These are phyloP conservation scores for Graptemys geographica DNA, from an alignment of 2,797 vertebrate species.

Conservation along the genomic window DNA sequence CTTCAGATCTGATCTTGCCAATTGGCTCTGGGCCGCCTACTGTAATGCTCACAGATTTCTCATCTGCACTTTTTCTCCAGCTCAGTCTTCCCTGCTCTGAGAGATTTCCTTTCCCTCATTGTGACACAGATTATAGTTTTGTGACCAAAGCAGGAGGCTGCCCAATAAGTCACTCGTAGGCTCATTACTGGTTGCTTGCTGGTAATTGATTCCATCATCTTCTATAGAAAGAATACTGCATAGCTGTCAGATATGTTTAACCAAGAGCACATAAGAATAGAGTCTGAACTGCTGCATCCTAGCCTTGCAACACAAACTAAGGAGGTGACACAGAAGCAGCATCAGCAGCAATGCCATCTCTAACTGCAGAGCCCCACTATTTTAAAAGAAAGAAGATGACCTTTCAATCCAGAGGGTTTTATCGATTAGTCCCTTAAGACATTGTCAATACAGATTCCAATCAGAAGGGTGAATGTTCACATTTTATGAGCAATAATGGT, in stretches of 20 bases:
- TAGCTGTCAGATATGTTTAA: not conserved
- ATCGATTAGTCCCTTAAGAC: not conserved
- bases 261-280: not conserved
- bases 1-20: not conserved
- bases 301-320: not conserved
- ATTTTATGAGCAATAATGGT: not conserved
- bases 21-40: not conserved
- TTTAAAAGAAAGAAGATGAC: not conserved
- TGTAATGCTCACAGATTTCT: not conserved
- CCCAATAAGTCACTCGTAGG: not conserved
- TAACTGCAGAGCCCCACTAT: not conserved
- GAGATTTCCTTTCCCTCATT: not conserved
- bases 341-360: not conserved
- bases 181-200: not conserved
- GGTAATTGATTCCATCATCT: not conserved
- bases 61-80: not conserved
- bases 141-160: not conserved
- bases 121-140: not conserved
- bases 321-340: not conserved
- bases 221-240: not conserved
- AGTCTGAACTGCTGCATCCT: rapidly evolving
- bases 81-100: not conserved
- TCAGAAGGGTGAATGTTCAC: not conserved
- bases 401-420: not conserved
- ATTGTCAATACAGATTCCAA: not conserved